phyloP scores from a whole-genome alignment of 2,888 invertebrate genomes.

The Brenthis ino region DNA sequence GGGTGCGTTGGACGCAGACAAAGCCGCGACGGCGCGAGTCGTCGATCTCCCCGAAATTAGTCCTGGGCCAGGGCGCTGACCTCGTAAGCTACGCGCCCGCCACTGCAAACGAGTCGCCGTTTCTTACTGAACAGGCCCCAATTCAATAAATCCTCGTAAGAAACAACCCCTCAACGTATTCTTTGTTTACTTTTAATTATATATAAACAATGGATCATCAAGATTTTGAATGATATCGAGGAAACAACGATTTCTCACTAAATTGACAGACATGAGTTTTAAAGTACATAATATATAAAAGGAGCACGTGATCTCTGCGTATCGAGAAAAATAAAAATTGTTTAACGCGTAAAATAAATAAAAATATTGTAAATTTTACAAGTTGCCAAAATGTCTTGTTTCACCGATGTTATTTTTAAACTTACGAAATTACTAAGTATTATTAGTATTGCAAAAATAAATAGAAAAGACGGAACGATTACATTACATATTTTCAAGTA shows the following conservation, averaged over 20 bases:
- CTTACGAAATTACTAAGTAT: too few relatives aligned
- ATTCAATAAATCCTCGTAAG: conserved; percentile 28
- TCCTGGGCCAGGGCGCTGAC: conserved; percentile 80
- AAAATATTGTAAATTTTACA: too few relatives aligned
- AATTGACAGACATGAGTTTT: neutral
- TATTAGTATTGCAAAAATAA: too few relatives aligned
- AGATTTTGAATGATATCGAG: neutral
- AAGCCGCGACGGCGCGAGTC: conserved; percentile 69
- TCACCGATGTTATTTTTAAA: too few relatives aligned
- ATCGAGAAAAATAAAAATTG: neutral
- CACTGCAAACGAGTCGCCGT: conserved; percentile 40
- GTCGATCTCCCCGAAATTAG: conserved; percentile 82
- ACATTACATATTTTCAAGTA: neutral
- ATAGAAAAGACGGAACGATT: too few relatives aligned
- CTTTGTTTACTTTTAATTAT: conserved; percentile 28
- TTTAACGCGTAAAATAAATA: neutral
- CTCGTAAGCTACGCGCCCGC: conserved; percentile 57
- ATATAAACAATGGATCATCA: neutral
- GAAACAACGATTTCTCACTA: conserved; percentile 7
- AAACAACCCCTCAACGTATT: conserved; percentile 18
- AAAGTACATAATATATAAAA: neutral
- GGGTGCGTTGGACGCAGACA: conserved; percentile 67
- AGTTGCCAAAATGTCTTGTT: too few relatives aligned
- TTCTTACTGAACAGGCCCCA: conserved; percentile 32
- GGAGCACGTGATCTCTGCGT: neutral